Conservation (phyloP, 2,113 vertebrate genomes). For the Menidia beryllina region DNA sequence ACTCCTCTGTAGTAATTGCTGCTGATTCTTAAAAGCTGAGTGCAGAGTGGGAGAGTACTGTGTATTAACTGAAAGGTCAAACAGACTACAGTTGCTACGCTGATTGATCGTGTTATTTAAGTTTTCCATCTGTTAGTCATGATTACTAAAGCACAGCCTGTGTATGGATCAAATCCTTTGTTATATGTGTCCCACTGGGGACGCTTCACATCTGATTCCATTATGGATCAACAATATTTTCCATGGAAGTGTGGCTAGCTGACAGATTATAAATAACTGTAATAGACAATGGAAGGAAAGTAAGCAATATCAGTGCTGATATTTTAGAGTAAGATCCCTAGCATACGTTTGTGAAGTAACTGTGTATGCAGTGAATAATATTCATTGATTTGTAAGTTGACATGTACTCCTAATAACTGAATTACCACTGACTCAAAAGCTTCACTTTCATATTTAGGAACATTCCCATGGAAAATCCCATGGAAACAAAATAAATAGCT, state of each 20-base stretch:
- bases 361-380: background rate
- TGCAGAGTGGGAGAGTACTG: slow-evolving; percentile 29
- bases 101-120: slow-evolving; percentile 56
- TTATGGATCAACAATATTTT: background rate
- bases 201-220: no score
- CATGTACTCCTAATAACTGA: background rate
- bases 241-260: background rate
- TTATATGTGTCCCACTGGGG: background rate
- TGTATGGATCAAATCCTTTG: slow-evolving; percentile 1
- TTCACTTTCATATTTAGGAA: background rate
- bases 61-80: slow-evolving; percentile 61
- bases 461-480: no score
- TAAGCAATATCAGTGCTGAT: background rate
- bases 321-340: background rate
- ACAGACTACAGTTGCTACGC: slow-evolving; percentile 29
- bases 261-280: background rate
- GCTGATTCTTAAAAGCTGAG: slow-evolving; percentile 15
- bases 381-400: background rate
- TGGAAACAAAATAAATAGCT: background rate
- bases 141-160: background rate
- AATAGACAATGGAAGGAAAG: background rate
- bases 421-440: background rate
- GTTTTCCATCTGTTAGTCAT: slow-evolving; percentile 24
- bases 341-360: no score
- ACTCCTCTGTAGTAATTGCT: slow-evolving; percentile 22